Evolutionary conservation across 2,113 vertebrate genomes (phyloP).

Genomic region (Carlito syrichta): DNA sequence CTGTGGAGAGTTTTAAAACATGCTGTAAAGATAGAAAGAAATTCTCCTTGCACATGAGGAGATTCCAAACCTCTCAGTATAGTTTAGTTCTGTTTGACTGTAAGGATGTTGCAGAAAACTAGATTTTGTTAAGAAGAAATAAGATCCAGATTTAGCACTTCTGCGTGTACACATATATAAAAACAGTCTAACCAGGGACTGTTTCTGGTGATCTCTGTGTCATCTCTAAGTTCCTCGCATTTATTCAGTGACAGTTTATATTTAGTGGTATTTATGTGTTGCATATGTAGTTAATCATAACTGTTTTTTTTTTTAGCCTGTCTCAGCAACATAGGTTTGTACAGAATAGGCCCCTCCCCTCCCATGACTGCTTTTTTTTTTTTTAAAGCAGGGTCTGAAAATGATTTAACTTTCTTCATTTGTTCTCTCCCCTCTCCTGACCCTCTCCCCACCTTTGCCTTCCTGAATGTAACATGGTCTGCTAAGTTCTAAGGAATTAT

Average conservation of each 20-base stretch:
- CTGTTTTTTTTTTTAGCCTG: constrained; percentile 48
- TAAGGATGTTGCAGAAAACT: constrained; percentile 69
- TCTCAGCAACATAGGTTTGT: neutral
- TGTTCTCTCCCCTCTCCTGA: neutral
- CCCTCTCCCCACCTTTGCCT: neutral
- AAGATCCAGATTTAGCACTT: constrained; percentile 75
- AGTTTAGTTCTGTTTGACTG: constrained; percentile 34
- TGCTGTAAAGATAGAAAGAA: constrained; percentile 68
- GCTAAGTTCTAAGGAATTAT: constrained; percentile 35
- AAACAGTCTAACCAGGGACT: constrained; percentile 12
- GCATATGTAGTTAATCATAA: constrained; percentile 65
- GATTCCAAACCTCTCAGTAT: constrained; percentile 32
- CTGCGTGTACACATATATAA: neutral
- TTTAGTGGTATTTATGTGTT: constrained; percentile 73
- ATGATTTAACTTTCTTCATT: constrained; percentile 45
- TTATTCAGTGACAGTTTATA: constrained; percentile 55
- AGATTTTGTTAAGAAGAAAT: constrained; percentile 72
- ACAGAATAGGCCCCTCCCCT: neutral
- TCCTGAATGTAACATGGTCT: neutral
- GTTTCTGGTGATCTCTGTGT: constrained; percentile 27
- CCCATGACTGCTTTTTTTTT: neutral
- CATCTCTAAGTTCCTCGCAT: neutral
- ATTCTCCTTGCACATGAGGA: constrained; percentile 36
- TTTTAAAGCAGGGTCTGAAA: neutral
- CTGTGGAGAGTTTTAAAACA: constrained; percentile 63